Evolutionary conservation across 2,113 vertebrate genomes (phyloP), one percentile per base, ranked within the genome.

Genomic region (Xenus cinereus): DNA sequence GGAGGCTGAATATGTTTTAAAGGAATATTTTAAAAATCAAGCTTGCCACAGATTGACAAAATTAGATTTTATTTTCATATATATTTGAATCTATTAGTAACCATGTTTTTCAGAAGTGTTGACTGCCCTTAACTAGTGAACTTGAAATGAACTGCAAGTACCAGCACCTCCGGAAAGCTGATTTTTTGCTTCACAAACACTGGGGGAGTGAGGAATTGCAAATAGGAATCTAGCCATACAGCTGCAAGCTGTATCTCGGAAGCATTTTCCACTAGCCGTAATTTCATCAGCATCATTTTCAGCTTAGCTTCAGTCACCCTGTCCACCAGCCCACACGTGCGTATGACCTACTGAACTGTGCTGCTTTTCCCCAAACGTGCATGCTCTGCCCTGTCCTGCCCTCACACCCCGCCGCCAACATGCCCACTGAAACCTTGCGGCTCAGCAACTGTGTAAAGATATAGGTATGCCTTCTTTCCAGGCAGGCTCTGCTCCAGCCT

Each of bases 391-490:
- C 30, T 69, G 50, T 54, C 30, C 26, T 78, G 12, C 50, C 26
- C 27, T 37, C 37, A 15, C 7, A 12, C 6, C 41, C 2, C 6
- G 7, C 24, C 3, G 4, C 32, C 41, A 56, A 17, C 9, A 5
- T 30, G 32, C 10, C 41, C 33, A 27, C 56, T 6, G 48, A n/a
- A 69, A 43, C 56, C 23, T 0, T 0, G 0, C 0, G 1, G 37
- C 48, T 87, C 60, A 63, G 69, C 56, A 82, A 35, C 48, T 48
- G 20, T 14, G 48, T 30, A 60, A 79, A 91, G 14, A 41, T 4
- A 22, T 9, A 59, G 33, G 21, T 17, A 22, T 28, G 45, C 4
- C n/a, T 48, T 75, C 28, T 75, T 57, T 24, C n/a, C 24, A 54
- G 79, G 43, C 37, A 80, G 23, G 32, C 21, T 5, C 43, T 54